Conservation (phyloP, 2,113 vertebrate species). For the Gallinago media region DNA sequence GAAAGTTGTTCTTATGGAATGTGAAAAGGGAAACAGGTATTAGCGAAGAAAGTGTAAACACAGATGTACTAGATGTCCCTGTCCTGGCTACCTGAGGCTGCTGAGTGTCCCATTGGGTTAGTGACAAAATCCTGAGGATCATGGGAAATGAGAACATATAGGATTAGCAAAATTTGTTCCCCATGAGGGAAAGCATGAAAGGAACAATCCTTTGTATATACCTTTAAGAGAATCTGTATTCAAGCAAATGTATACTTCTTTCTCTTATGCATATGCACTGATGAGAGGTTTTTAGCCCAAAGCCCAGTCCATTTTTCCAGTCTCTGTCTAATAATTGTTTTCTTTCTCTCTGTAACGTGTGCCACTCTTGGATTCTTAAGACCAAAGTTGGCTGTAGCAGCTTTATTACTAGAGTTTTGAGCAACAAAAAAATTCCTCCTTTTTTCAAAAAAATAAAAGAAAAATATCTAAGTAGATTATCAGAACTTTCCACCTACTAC, state of each 20-base stretch:
- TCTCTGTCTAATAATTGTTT: not conserved
- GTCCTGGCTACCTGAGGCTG: not conserved
- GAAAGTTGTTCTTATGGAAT: not conserved
- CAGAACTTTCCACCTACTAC: not conserved
- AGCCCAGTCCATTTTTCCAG: not conserved
- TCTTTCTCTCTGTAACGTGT: not conserved
- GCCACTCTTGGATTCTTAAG: not conserved
- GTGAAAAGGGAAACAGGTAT: not conserved
- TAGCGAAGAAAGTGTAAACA: not conserved
- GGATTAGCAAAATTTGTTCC: not conserved
- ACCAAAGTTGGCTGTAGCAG: not conserved
- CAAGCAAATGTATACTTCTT: not conserved
- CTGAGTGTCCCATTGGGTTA: not conserved
- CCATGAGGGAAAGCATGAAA: not conserved
- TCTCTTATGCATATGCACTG: not conserved
- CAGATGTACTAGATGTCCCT: not conserved
- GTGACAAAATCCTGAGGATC: not conserved
- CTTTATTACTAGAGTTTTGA: not conserved
- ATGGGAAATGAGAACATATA: not conserved
- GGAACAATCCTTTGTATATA: not conserved
- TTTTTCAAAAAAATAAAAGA: not conserved
- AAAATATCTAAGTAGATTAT: not conserved
- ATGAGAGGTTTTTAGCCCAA: not conserved
- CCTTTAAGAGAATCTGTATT: not conserved
- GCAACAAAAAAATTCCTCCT: not conserved